Evolutionary conservation across 1,140 invertebrate genomes (phyloP).

Genomic region (Camponotus vicinus): DNA sequence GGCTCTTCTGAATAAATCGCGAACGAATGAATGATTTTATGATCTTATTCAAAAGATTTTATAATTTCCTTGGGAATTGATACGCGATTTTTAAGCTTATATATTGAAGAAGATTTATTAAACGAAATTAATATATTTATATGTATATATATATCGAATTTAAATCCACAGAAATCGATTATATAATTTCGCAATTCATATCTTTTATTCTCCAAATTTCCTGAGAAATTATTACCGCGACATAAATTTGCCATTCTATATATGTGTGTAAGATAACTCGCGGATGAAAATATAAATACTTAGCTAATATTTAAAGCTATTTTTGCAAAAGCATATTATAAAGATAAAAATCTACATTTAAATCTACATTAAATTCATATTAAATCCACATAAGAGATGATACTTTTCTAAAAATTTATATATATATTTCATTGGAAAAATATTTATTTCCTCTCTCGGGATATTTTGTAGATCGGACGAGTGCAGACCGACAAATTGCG

Average conservation of each 20-base stretch:
- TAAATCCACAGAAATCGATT: conserved; percentile 9
- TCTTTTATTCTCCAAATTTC: background rate
- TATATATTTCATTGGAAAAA: background rate
- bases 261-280: background rate
- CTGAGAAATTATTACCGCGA: background rate
- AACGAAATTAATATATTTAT: conserved; percentile 14
- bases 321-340: background rate
- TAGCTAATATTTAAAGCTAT: background rate
- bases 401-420: too few species aligned
- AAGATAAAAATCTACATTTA: background rate
- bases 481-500: conserved; percentile 19
- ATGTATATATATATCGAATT: background rate
- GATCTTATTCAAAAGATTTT: conserved; percentile 22
- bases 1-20: background rate
- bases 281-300: background rate
- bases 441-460: background rate
- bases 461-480: background rate
- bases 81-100: background rate
- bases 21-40: conserved; percentile 45
- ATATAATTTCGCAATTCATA: conserved; percentile 16
- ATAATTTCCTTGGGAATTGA: conserved; percentile 11
- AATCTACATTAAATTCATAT: too few species aligned
- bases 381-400: background rate
- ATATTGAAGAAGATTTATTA: conserved; percentile 12
- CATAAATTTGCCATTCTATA: background rate